Evolutionary conservation across 2,797 vertebrate genomes (phyloP), one percentile per base, ranked within the genome.

Genomic region (Lemur catta): DNA sequence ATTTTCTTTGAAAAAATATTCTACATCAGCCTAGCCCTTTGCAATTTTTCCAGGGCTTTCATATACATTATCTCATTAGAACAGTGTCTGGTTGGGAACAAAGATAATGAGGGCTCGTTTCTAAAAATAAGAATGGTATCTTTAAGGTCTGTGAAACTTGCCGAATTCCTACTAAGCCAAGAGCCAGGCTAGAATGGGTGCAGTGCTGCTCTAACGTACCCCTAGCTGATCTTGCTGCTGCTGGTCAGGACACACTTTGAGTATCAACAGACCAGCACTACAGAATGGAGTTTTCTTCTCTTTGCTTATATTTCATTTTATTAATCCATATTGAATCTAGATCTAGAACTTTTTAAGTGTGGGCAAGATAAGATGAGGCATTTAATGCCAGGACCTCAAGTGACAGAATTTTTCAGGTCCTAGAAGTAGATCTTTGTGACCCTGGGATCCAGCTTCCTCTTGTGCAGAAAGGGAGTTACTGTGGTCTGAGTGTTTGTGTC

Each of bases 1-100:
- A 74, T 93, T 95, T 95, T 85, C 91, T 74, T 86, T 86, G 55
- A 48, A 72, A 85, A 87, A 84, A 57, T 48, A 35, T 35, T 71
- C 22, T 59, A 18, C 10, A 55, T 57, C 90, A 65, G 1, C 30
- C 48, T 69, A 46, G 20, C 17, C 7, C 15, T 72, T 13, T 69
- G 43, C 28, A 76, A 48, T 35, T 80, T 94, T 95, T 43, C 63
- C 22, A 80, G 76, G 26, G 15, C 61, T 88, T 85, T 85, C 22
- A 69, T 74, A n/a, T 2, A 12, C n/a, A 17, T 84, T 89, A 76
- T 71, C 74, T 95, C 59, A 11, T 93, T 91, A 95, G 65, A 71
- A 63, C 50, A 72, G 35, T 71, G 38, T 84, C 61, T 50, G 11
- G 15, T 61, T 78, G 33, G n/a, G 67, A 84, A 69, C n/a, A 7